Conservation (phyloP, 2,113 vertebrate species). For the Smithornis capensis region DNA sequence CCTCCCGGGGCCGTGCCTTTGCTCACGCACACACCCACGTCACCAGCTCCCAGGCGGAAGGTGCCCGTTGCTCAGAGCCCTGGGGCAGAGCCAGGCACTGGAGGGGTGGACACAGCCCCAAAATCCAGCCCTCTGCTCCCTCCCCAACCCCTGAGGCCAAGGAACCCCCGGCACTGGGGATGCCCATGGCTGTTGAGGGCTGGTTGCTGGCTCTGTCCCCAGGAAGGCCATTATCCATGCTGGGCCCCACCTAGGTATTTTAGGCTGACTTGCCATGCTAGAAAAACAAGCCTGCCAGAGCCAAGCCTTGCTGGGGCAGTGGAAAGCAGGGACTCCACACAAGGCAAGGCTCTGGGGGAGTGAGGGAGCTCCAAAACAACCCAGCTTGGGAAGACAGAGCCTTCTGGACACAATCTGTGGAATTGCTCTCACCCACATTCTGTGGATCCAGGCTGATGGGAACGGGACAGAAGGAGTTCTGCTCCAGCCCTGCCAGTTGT, state of each 20-base stretch:
- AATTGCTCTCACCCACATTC: neutral
- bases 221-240: conserved; percentile 6
- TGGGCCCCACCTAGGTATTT: conserved; percentile 41
- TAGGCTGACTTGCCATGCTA: neutral
- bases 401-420: rapidly evolving
- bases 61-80: neutral
- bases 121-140: neutral
- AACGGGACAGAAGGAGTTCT: neutral
- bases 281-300: conserved; percentile 51
- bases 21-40: neutral
- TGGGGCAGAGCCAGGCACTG: neutral
- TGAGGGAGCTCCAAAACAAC: rapidly evolving
- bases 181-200: neutral
- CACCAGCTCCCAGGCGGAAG: neutral
- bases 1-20: neutral
- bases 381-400: rapidly evolving
- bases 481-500: neutral
- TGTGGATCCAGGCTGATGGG: neutral
- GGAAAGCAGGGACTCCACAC: neutral
- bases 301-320: neutral
- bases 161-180: neutral
- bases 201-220: neutral
- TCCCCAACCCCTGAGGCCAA: neutral
- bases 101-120: neutral
- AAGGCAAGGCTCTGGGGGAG: rapidly evolving